These are phyloP conservation scores for Chloroceryle aenea DNA, from an alignment of 2,113 vertebrate genomes.

Conservation along the genomic window DNA sequence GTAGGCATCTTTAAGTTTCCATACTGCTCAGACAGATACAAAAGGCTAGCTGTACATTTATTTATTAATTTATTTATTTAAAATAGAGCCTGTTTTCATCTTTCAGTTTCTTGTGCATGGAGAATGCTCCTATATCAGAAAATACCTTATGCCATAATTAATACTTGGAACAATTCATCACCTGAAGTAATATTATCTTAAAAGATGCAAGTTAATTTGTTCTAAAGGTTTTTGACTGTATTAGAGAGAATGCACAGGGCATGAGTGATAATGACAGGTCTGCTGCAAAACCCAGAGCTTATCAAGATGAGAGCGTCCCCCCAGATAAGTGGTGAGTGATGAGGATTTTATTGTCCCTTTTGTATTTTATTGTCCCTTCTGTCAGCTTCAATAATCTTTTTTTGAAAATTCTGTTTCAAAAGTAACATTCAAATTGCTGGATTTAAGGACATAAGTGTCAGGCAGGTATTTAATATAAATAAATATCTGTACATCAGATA, in stretches of 20 bases:
- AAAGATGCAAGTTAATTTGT: background rate
- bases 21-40: background rate
- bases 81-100: background rate
- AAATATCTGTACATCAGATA: background rate
- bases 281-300: background rate
- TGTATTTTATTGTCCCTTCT: background rate
- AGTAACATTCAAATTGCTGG: fast-evolving
- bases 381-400: background rate
- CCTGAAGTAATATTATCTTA: background rate
- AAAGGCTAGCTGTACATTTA: background rate
- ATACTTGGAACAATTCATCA: background rate
- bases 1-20: background rate
- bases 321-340: background rate
- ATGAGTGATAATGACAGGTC: background rate
- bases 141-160: background rate
- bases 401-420: background rate
- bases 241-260: background rate
- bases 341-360: background rate
- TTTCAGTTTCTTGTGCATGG: background rate
- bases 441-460: background rate
- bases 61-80: background rate
- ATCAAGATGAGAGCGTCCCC: background rate
- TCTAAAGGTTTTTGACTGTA: background rate
- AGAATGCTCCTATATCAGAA: background rate
- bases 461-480: background rate